These are phyloP conservation scores for Catharus ustulatus DNA, from an alignment of 2,797 vertebrate species.

Conservation along the genomic window DNA sequence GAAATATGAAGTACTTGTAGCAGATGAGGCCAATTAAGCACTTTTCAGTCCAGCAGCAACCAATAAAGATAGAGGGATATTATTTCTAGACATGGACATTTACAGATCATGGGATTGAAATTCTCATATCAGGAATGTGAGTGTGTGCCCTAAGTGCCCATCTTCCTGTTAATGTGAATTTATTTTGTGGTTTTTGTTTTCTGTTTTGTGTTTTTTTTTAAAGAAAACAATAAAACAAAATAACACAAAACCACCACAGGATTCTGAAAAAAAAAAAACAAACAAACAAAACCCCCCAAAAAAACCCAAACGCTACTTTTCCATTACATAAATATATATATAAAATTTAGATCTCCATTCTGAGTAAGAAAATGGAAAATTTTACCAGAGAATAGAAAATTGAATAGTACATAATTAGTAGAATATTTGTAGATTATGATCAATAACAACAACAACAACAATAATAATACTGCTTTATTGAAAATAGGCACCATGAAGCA, in stretches of 20 bases:
- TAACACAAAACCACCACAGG: fast-evolving
- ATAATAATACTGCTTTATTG: neutral
- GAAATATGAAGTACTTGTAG: neutral
- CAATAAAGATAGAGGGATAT: neutral
- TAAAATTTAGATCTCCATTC: neutral
- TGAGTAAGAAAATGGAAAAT: neutral
- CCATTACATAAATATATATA: neutral
- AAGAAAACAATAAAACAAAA: neutral
- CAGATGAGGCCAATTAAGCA: neutral
- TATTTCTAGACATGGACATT: neutral
- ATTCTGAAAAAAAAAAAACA: neutral
- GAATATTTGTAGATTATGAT: neutral
- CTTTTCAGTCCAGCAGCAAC: neutral
- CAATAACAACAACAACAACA: neutral
- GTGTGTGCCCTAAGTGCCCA: fast-evolving
- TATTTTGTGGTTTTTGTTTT: neutral
- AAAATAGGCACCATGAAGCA: neutral
- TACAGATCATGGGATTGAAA: neutral
- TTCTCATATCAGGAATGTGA: neutral
- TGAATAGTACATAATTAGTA: neutral
- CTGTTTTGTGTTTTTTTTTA: too few species aligned
- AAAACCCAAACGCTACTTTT: neutral
- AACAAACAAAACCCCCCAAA: too few species aligned
- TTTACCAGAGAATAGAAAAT: neutral
- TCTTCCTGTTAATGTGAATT: neutral